Evolutionary conservation across 2,888 invertebrate species (phyloP).

Genomic region (Exocentrus adspersus): DNA sequence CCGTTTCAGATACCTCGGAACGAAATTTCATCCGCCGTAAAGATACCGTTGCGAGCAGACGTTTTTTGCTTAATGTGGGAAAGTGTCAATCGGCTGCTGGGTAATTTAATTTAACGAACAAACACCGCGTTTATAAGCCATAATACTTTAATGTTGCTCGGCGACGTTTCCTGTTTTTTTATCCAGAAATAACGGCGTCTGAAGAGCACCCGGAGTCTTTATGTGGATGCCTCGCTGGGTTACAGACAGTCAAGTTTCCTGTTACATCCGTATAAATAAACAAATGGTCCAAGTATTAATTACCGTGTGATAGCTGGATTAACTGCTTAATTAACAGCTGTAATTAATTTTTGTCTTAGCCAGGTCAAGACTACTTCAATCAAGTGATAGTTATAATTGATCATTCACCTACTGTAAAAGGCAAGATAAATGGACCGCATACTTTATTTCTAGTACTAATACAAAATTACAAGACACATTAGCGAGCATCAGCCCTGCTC

Average conservation of each 20-base stretch:
- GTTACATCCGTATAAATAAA: too few species aligned
- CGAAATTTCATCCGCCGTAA: neutral
- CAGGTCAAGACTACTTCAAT: too few species aligned
- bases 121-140: neutral
- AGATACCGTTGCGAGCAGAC: neutral
- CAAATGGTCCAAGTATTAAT: too few species aligned
- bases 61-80: conserved; percentile 21
- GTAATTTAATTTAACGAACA: neutral
- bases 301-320: too few species aligned
- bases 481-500: conserved; percentile 7
- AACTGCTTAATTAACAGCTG: too few species aligned
- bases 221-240: too few species aligned
- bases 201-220: neutral
- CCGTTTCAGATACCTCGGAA: neutral
- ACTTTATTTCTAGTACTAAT: neutral
- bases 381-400: too few species aligned
- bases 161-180: conserved; percentile 20
- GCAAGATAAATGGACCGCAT: too few species aligned
- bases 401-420: too few species aligned
- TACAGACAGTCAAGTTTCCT: too few species aligned
- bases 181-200: conserved; percentile 4
- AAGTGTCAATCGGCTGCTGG: conserved; percentile 3
- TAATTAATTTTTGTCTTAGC: too few species aligned
- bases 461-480: neutral
- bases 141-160: conserved; percentile 8